These are phyloP conservation scores for Triplophysa siluroides DNA, from an alignment of 2,113 vertebrate genomes.

Conservation along the genomic window DNA sequence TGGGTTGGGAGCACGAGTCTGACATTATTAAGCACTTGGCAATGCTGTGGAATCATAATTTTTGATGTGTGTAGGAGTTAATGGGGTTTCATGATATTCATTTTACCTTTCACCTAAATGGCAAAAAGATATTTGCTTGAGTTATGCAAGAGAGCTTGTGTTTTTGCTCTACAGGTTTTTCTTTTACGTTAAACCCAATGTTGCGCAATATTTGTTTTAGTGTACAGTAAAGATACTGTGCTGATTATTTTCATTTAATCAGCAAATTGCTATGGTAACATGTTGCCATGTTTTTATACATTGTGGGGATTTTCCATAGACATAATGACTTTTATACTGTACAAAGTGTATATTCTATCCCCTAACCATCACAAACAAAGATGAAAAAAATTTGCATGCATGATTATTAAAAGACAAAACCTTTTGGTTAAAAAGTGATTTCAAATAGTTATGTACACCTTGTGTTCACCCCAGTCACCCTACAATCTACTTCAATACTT, in stretches of 20 bases:
- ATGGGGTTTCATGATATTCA: neutral
- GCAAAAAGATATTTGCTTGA: neutral
- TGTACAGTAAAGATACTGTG: neutral
- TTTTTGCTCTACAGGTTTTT: conserved; percentile 9
- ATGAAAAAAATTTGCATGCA: neutral
- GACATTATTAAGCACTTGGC: neutral
- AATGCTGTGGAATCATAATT: neutral
- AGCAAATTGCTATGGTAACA: neutral
- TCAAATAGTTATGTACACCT: too few species aligned
- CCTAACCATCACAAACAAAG: too few species aligned
- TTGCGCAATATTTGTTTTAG: neutral
- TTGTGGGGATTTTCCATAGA: too few species aligned
- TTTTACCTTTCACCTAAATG: conserved; percentile 14
- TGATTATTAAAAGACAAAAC: neutral
- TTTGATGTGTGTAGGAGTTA: neutral
- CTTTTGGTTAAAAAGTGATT: too few species aligned
- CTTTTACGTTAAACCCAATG: neutral
- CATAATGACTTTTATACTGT: too few species aligned
- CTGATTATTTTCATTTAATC: neutral
- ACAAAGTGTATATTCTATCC: too few species aligned
- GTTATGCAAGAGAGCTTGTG: neutral
- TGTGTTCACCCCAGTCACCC: too few species aligned
- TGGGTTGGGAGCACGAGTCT: neutral
- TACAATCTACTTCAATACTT: too few species aligned
- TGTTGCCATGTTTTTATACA: too few species aligned